phyloP scores from a whole-genome alignment of 2,888 invertebrate species.

The Nomada flava region DNA sequence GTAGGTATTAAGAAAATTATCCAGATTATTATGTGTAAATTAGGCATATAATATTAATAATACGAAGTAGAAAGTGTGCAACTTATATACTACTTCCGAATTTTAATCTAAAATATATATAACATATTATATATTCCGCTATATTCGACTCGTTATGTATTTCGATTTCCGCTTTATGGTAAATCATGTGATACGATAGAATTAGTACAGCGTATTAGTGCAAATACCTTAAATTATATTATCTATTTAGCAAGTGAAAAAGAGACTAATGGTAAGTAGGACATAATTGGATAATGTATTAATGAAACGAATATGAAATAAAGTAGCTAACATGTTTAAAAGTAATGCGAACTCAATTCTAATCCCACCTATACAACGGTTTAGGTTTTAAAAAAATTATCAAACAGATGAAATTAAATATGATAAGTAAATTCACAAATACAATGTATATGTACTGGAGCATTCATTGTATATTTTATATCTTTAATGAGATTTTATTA shows the following conservation, averaged over 20 bases:
- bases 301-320: slow-evolving; percentile 58
- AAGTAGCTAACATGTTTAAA: slow-evolving; percentile 52
- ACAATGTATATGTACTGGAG: slow-evolving; percentile 52
- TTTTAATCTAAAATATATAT: slow-evolving; percentile 24
- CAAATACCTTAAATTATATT: slow-evolving; percentile 50
- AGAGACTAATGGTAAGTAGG: slow-evolving; percentile 28
- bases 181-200: slow-evolving; percentile 58
- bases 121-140: slow-evolving; percentile 25
- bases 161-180: slow-evolving; percentile 49
- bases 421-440: slow-evolving; percentile 52
- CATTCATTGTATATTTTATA: slow-evolving; percentile 68
- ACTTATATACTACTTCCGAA: slow-evolving; percentile 47
- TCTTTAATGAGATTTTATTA: slow-evolving; percentile 71
- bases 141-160: slow-evolving; percentile 40
- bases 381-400: neutral
- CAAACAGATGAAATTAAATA: slow-evolving; percentile 5
- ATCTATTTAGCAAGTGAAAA: slow-evolving; percentile 24
- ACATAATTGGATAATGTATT: slow-evolving; percentile 47
- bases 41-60: slow-evolving; percentile 20
- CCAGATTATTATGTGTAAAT: slow-evolving; percentile 20
- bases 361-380: neutral
- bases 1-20: slow-evolving; percentile 49
- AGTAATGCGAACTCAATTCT: neutral
- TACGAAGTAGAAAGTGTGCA: slow-evolving; percentile 39
- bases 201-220: slow-evolving; percentile 50